Percentiles rank a stretch among this genome's conserved stretches.
These are phyloP conservation scores for Hypercompe scribonia DNA, from an alignment of 2,888 invertebrate species.

Conservation along the genomic window DNA sequence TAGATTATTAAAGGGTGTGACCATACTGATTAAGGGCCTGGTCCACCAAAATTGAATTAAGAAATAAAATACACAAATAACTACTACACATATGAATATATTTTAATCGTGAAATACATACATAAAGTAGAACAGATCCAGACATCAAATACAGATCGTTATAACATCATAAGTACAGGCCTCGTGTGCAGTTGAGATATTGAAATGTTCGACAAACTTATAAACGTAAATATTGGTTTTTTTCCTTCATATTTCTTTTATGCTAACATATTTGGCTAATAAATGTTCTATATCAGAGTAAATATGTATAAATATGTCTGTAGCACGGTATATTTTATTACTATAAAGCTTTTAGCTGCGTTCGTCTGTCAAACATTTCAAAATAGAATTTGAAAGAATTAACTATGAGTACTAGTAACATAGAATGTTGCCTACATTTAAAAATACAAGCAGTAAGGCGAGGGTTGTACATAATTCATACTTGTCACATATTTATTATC, in stretches of 20 bases:
- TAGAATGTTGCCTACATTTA: constrained; percentile 41
- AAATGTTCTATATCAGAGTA: background rate
- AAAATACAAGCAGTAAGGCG: constrained; percentile 71
- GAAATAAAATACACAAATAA: constrained; percentile 65
- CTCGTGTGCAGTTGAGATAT: constrained; percentile 28
- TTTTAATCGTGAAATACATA: constrained; percentile 75
- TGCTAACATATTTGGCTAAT: background rate
- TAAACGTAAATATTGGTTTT: background rate
- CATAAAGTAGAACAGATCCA: constrained; percentile 59
- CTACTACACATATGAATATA: constrained; percentile 79
- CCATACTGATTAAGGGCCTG: background rate
- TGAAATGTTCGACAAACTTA: constrained; percentile 33
- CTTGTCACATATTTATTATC: constrained; percentile 46
- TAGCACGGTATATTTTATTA: background rate
- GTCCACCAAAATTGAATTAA: background rate
- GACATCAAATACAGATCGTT: constrained; percentile 54
- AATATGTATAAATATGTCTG: background rate
- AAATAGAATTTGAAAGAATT: constrained; percentile 19
- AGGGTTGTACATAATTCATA: constrained; percentile 65
- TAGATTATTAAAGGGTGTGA: no score
- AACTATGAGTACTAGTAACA: constrained; percentile 33
- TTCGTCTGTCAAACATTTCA: constrained; percentile 11
- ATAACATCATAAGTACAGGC: constrained; percentile 54
- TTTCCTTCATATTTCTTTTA: constrained; percentile 9
- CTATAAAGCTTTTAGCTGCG: background rate